Evolutionary conservation across 2,888 invertebrate species (phyloP).

Genomic region (Selenia dentaria): DNA sequence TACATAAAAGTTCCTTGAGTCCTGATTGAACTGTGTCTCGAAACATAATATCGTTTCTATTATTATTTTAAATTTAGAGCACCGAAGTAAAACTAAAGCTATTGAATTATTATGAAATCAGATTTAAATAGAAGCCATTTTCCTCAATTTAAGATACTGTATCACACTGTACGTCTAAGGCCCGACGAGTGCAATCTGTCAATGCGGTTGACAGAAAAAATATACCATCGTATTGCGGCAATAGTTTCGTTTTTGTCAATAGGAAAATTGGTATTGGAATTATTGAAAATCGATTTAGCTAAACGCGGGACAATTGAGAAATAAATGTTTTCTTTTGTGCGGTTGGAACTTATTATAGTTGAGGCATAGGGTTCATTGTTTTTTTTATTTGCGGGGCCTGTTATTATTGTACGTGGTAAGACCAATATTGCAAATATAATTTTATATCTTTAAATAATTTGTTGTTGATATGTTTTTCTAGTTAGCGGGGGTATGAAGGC

Average conservation of each 20-base stretch:
- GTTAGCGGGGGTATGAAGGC: too few relatives aligned
- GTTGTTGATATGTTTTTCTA: too few relatives aligned
- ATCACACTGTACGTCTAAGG: not conserved
- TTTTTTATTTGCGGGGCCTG: conserved; percentile 8
- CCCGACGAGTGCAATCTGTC: conserved; percentile 28
- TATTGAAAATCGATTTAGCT: conserved; percentile 32
- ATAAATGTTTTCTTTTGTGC: conserved; percentile 21
- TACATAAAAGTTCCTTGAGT: too few relatives aligned
- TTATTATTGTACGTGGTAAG: too few relatives aligned
- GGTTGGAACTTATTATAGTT: conserved; percentile 14
- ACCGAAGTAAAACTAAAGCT: too few relatives aligned
- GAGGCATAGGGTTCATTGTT: conserved; percentile 6
- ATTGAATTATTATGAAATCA: too few relatives aligned
- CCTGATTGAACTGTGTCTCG: too few relatives aligned
- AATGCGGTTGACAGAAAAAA: conserved; percentile 32
- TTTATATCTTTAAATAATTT: too few relatives aligned
- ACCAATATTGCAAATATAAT: too few relatives aligned
- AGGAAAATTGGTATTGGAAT: conserved; percentile 21
- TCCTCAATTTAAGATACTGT: conserved; percentile 9
- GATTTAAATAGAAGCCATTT: not conserved
- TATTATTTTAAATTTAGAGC: too few relatives aligned
- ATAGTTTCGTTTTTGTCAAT: conserved; percentile 23
- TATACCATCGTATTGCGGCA: conserved; percentile 12
- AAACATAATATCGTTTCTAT: too few relatives aligned
- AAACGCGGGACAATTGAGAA: conserved; percentile 20